Base-by-base conservation (phyloP, 1,140 invertebrate genomes). In the Ephestia elutella region DNA sequence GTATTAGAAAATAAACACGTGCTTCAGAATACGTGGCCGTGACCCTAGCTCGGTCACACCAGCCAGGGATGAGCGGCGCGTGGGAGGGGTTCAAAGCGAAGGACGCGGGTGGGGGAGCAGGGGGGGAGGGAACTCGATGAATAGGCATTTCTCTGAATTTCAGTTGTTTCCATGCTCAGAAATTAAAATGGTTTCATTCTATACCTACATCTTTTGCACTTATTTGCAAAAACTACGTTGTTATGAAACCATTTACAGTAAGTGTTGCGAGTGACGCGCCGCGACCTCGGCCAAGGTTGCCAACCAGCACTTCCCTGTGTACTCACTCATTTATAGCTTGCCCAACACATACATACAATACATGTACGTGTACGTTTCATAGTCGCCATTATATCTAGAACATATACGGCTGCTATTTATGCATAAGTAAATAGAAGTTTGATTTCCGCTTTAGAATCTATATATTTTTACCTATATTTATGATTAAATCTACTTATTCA, bases 211-310 rank as follows among this genome's bases (percentile, higher is more conserved):
- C 21, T 44, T 17, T 30, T 13, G 58, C 25, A 17, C n/a, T 19
- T 54, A 54, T 15, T 28, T 30, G 21, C 17, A 55, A 44, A 15
- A 44, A 44, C 38, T 5, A 17, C 38, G 57, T 57, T 65, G 66
- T 75, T 82, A 81, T 83, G 74, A 76, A 85, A 83, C 78, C 75
- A 76, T 81, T 78, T 83, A 80, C 79, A 70, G 65, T 77, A 72
- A 78, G 71, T 78, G 75, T 82, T 75, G 79, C 75, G 72, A 77
- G 70, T 87, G 82, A 85, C 81, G 82, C 66, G 71, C 35, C 60
- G 71, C 73, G 84, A 87, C 85, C 85, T 87, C 82, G 66, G 61
- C 71, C 82, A 87, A 86, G 85, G 85, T 84, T 82, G 75, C 61
- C 54, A 62, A 68, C 73, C 69, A 70, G 68, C 71, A 84, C 85